Percentiles rank a stretch among this genome's conserved stretches.
Conservation (phyloP, 1,140 invertebrate genomes). For the Linepithema humile region DNA sequence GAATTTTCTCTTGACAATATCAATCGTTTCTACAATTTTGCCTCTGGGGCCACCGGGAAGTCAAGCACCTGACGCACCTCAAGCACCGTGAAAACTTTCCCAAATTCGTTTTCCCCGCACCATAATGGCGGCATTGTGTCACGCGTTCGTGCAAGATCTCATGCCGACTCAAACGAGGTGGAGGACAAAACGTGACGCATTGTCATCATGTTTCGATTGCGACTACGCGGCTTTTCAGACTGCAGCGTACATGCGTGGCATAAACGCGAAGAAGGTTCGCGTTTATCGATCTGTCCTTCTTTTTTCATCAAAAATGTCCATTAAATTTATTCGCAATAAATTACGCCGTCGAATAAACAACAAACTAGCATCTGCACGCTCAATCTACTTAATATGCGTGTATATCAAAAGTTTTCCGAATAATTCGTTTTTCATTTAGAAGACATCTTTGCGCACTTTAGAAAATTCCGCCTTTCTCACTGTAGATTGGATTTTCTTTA, state of each 20-base stretch:
- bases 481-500: constrained; percentile 67
- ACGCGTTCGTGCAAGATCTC: not conserved
- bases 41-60: constrained; percentile 7
- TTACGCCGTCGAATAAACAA: constrained; percentile 60
- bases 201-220: constrained; percentile 39
- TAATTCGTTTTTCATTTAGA: constrained; percentile 72
- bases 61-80: constrained; percentile 34
- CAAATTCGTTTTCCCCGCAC: constrained; percentile 56
- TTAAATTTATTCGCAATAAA: constrained; percentile 24
- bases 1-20: not conserved
- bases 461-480: not conserved
- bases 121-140: constrained; percentile 63
- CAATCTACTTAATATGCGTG: constrained; percentile 54
- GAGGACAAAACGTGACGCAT: constrained; percentile 44
- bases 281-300: too few relatives aligned
- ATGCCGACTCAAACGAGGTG: not conserved
- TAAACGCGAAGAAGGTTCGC: constrained; percentile 10
- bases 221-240: not conserved
- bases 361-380: constrained; percentile 49
- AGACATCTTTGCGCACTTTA: not conserved
- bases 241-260: constrained; percentile 21
- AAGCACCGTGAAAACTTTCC: constrained; percentile 46
- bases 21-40: constrained; percentile 15
- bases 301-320: not conserved
- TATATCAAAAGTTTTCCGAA: constrained; percentile 68